Percentiles rank a stretch among this genome's conserved stretches.
phyloP scores from a whole-genome alignment of 2,888 invertebrate species.

The Rotaria socialis region DNA sequence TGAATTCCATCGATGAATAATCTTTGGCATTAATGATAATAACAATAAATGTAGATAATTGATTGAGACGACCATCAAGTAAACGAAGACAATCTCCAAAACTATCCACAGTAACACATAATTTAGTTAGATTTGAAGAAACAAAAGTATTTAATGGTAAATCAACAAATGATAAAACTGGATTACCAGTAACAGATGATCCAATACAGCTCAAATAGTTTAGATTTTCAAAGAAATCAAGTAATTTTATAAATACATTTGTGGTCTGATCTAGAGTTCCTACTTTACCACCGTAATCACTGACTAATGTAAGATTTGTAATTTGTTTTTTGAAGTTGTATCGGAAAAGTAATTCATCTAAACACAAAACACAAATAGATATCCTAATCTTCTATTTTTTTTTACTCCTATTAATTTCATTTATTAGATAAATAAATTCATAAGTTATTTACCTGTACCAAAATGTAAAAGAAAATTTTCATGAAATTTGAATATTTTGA shows the following conservation, averaged over 20 bases:
- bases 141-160: neutral
- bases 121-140: neutral
- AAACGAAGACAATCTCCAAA: constrained; percentile 9
- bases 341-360: constrained; percentile 9
- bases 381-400: neutral
- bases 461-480: neutral
- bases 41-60: constrained; percentile 1
- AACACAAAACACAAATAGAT: neutral
- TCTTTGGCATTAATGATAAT: neutral
- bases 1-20: neutral
- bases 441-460: neutral
- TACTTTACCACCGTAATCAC: too few species aligned
- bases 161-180: neutral
- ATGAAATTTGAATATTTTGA: neutral
- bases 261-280: neutral
- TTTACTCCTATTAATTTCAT: too few species aligned
- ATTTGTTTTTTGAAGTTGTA: neutral
- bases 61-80: constrained; percentile 15
- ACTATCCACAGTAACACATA: neutral
- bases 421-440: neutral
- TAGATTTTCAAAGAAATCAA: neutral
- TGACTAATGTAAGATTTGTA: neutral
- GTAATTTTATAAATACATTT: neutral
- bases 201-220: neutral
- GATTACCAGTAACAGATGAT: neutral